phyloP scores from a whole-genome alignment of 2,888 invertebrate species.

The Parasteatoda lunata region DNA sequence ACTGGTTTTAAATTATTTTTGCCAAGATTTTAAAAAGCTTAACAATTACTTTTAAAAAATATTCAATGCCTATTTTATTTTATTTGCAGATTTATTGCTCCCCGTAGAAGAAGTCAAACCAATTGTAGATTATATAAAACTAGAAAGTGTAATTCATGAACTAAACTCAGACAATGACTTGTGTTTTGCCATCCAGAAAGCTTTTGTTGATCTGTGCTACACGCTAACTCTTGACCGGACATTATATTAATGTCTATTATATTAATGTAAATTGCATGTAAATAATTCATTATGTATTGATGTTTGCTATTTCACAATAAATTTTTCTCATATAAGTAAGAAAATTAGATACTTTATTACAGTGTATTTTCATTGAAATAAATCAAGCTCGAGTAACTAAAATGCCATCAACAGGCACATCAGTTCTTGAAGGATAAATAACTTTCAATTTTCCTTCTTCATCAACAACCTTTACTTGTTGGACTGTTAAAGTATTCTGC shows the following conservation, averaged over 20 bases:
- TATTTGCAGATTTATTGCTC: constrained; percentile 50
- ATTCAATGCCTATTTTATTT: not conserved
- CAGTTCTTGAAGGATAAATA: constrained; percentile 86
- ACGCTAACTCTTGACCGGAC: constrained; percentile 55
- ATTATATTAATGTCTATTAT: constrained; percentile 32
- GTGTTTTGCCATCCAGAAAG: constrained; percentile 60
- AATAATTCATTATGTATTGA: constrained; percentile 12
- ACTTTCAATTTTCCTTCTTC: constrained; percentile 82
- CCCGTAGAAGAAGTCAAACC: constrained; percentile 50
- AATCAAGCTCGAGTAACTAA: constrained; percentile 52
- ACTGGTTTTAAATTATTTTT: no score
- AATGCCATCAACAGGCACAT: constrained; percentile 78
- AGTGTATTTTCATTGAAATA: not conserved
- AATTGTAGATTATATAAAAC: constrained; percentile 19
- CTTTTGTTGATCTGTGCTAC: constrained; percentile 57
- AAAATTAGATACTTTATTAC: constrained; percentile 1
- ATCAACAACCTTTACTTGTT: constrained; percentile 84
- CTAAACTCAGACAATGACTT: constrained; percentile 53
- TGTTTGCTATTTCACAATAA: not conserved
- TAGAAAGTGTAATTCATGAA: constrained; percentile 20
- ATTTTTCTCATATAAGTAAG: not conserved
- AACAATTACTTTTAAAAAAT: no score
- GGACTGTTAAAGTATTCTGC: constrained; percentile 75
- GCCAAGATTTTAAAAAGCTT: no score
- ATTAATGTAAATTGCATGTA: constrained; percentile 22